Evolutionary conservation across 2,113 vertebrate species (phyloP).

Genomic region (Oxygymnocypris stewartii): DNA sequence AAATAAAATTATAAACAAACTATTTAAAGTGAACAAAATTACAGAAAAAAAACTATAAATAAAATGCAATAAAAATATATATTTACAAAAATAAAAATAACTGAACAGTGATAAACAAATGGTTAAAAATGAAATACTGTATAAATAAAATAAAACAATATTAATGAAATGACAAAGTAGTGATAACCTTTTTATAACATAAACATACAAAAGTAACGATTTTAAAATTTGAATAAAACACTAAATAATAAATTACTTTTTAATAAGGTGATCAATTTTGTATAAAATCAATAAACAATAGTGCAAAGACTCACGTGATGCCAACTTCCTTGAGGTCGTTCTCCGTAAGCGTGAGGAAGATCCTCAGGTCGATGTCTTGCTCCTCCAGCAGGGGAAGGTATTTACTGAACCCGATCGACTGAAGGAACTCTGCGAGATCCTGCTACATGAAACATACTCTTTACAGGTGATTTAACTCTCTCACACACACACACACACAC

Average conservation of each 20-base stretch:
- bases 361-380: constrained; percentile 92
- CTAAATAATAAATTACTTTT: no score
- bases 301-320: constrained; percentile 84
- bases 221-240: no score
- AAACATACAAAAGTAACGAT: no score
- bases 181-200: not conserved
- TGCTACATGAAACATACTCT: constrained; percentile 56
- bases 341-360: constrained; percentile 96
- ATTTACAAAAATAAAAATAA: no score
- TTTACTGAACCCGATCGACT: constrained; percentile 92
- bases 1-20: no score
- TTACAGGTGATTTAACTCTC: not conserved
- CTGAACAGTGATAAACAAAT: no score
- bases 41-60: no score
- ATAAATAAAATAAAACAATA: not conserved
- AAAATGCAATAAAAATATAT: no score
- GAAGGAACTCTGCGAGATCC: constrained; percentile 89
- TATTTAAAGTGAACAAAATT: no score
- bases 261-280: no score
- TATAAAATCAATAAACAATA: not conserved
- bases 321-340: constrained; percentile 97
- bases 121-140: no score
- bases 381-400: constrained; percentile 91
- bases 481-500: no score
- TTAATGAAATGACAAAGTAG: not conserved